Conservation (phyloP, 2,888 invertebrate species). For the Drosophila ustulata region DNA sequence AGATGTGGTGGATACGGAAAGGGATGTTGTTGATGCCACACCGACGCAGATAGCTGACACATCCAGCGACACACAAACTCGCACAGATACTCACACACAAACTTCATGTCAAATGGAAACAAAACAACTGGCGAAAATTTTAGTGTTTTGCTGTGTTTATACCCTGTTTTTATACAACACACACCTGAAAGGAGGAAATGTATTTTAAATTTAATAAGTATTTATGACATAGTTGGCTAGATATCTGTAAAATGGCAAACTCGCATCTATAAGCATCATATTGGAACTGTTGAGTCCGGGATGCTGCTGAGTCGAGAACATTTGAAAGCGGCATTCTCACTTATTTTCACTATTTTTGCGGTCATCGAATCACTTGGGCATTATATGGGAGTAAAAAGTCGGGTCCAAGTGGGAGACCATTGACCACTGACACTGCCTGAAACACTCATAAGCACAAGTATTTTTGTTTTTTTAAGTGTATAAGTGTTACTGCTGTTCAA, state of each 20-base stretch:
- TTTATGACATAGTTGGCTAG: too few relatives aligned
- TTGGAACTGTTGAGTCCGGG: too few relatives aligned
- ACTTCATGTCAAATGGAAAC: conserved; percentile 26
- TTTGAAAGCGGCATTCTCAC: neutral
- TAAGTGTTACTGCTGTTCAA: conserved; percentile 48
- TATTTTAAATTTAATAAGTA: too few relatives aligned
- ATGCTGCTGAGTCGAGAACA: too few relatives aligned
- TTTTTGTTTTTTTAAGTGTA: conserved; percentile 23
- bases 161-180: conserved; percentile 9
- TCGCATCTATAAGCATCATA: too few relatives aligned
- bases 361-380: conserved; percentile 25
- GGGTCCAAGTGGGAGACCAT: conserved; percentile 22
- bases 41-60: conserved; percentile 22
- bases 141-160: conserved; percentile 53
- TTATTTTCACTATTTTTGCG: conserved; percentile 14
- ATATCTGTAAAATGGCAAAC: too few relatives aligned
- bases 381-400: conserved; percentile 10
- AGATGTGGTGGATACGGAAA: conserved; percentile 14
- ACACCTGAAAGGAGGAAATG: neutral
- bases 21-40: conserved; percentile 32
- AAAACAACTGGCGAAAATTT: conserved; percentile 61
- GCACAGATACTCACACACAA: conserved; percentile 6
- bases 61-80: conserved; percentile 3
- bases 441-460: conserved; percentile 18
- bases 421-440: conserved; percentile 21